Evolutionary conservation across 2,113 vertebrate genomes (phyloP).

Genomic region (Enhydra lutris): DNA sequence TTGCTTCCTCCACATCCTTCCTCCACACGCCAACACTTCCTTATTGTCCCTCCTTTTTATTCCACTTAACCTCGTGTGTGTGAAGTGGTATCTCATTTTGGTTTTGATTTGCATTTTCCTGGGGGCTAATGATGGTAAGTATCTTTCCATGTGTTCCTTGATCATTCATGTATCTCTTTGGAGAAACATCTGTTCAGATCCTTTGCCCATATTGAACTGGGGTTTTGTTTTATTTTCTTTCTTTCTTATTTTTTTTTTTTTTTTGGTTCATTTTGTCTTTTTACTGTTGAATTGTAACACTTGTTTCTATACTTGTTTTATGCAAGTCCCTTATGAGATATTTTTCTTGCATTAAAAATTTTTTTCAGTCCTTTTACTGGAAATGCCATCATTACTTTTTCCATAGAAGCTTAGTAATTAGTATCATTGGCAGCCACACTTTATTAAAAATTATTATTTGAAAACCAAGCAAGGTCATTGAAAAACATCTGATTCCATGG

Average conservation of each 20-base stretch:
- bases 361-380: not conserved
- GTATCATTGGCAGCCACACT: not conserved
- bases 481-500: not conserved
- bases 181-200: not conserved
- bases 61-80: not conserved
- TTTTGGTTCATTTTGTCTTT: not conserved
- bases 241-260: too few species aligned
- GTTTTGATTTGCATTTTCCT: not conserved
- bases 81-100: not conserved
- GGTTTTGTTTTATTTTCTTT: not conserved
- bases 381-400: not conserved
- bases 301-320: not conserved
- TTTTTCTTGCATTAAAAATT: not conserved
- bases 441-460: not conserved
- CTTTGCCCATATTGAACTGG: not conserved
- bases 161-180: not conserved
- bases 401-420: not conserved
- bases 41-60: not conserved
- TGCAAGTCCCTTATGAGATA: not conserved
- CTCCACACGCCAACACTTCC: not conserved
- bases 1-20: not conserved
- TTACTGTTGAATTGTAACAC: not conserved
- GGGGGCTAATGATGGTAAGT: not conserved
- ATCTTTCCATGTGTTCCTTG: not conserved
- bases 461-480: not conserved